A percentile compares a stretch with the other conserved stretches of the same genome.
Conservation (phyloP, 2,888 invertebrate species). For the Pandemis corylana region DNA sequence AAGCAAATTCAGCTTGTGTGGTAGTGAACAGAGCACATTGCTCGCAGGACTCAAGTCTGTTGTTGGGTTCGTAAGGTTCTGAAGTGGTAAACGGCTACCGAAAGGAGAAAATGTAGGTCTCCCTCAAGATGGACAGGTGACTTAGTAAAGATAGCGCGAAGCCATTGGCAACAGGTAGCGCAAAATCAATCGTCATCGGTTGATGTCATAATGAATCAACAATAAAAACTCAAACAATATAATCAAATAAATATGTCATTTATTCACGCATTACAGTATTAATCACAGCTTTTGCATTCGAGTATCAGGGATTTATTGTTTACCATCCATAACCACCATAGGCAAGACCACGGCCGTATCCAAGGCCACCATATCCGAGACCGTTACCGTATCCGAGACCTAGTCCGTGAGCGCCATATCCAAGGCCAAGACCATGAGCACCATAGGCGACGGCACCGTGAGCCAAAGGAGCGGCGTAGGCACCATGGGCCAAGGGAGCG, state of each 20-base stretch:
- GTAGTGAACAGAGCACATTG: no score
- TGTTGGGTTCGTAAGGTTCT: no score
- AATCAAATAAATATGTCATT: conserved; percentile 19
- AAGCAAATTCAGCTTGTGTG: no score
- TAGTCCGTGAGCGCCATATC: conserved; percentile 34
- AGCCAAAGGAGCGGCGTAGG: conserved; percentile 48
- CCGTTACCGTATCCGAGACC: conserved; percentile 19
- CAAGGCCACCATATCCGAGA: conserved; percentile 29
- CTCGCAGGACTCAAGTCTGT: no score
- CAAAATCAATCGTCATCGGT: no score
- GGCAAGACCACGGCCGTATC: conserved; percentile 26
- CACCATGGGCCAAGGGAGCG: conserved; percentile 48
- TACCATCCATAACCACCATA: conserved; percentile 18
- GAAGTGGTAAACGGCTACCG: no score
- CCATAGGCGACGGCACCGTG: conserved; percentile 41
- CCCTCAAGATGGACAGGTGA: no score
- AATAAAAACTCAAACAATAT: not conserved
- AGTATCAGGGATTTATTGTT: conserved; percentile 12
- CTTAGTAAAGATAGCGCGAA: no score
- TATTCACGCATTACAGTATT: conserved; percentile 8
- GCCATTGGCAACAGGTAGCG: no score
- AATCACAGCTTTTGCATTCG: conserved; percentile 15
- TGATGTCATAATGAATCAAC: not conserved
- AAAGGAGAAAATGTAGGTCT: no score
- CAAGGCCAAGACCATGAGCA: conserved; percentile 43